phyloP scores from a whole-genome alignment of 2,888 invertebrate genomes.

The Eupithecia subumbrata region DNA sequence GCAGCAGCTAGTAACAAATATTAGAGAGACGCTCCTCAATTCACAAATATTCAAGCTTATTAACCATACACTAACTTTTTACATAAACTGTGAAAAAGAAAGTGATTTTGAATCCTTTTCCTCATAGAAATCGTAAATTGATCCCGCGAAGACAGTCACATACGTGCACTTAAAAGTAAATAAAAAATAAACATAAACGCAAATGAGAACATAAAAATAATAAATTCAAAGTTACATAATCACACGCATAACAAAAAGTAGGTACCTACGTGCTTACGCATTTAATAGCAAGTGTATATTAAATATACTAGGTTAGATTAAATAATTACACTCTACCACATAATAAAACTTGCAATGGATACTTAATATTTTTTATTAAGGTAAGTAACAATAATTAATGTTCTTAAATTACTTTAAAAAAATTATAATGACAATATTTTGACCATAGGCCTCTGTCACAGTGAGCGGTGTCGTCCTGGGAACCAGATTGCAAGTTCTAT shows the following conservation, averaged over 20 bases:
- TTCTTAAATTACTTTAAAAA: background rate
- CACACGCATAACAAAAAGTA: background rate
- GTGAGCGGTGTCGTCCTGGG: too few species aligned
- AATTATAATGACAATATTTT: background rate
- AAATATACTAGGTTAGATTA: background rate
- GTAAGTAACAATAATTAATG: background rate
- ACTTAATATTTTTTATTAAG: background rate
- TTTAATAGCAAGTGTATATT: background rate
- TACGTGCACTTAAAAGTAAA: background rate
- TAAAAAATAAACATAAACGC: too few species aligned
- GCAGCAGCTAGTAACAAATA: too few species aligned
- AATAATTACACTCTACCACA: background rate
- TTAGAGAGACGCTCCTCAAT: background rate
- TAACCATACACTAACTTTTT: too few species aligned
- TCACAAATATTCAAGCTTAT: too few species aligned
- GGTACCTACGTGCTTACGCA: conserved; percentile 2
- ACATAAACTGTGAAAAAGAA: background rate
- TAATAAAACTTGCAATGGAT: background rate
- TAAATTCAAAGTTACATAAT: background rate
- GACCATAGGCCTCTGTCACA: too few species aligned
- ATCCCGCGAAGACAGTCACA: background rate
- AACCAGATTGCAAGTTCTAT: too few species aligned
- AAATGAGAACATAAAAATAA: background rate
- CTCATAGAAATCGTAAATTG: background rate
- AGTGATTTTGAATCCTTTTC: background rate